Conservation (phyloP, 2,797 vertebrate genomes). For the Aeoliscus strigatus region DNA sequence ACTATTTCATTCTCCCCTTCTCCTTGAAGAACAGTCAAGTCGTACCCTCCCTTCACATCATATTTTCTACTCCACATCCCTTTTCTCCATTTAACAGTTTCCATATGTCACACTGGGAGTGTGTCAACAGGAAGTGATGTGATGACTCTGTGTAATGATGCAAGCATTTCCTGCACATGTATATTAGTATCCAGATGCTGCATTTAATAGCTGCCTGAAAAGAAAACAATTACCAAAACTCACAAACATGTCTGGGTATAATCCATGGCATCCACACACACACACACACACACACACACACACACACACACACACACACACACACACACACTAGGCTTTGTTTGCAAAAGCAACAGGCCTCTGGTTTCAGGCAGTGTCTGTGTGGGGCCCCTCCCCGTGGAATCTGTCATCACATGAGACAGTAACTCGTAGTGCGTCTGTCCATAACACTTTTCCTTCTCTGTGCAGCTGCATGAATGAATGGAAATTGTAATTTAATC, state of each 20-base stretch:
- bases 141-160: constrained; percentile 53
- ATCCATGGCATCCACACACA: background rate
- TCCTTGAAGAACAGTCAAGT: constrained; percentile 23
- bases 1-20: constrained; percentile 49
- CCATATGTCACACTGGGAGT: constrained; percentile 59
- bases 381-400: constrained; percentile 32
- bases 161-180: constrained; percentile 46
- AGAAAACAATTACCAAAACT: constrained; percentile 21
- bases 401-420: constrained; percentile 33
- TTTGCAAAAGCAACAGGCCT: constrained; percentile 50
- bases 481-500: too few relatives aligned
- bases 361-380: constrained; percentile 56
- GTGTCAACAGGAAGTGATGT: constrained; percentile 70
- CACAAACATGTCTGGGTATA: background rate
- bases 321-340: constrained; percentile 29
- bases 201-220: constrained; percentile 34
- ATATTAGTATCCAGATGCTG: constrained; percentile 48
- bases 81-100: constrained; percentile 60
- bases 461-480: too few relatives aligned
- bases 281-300: constrained; percentile 1
- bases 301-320: constrained; percentile 17
- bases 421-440: too few relatives aligned
- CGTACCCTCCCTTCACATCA: constrained; percentile 11
- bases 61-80: constrained; percentile 21
- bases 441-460: too few relatives aligned